Base-by-base conservation (phyloP, 1,140 invertebrate species). In the Ceratina calcarata region DNA sequence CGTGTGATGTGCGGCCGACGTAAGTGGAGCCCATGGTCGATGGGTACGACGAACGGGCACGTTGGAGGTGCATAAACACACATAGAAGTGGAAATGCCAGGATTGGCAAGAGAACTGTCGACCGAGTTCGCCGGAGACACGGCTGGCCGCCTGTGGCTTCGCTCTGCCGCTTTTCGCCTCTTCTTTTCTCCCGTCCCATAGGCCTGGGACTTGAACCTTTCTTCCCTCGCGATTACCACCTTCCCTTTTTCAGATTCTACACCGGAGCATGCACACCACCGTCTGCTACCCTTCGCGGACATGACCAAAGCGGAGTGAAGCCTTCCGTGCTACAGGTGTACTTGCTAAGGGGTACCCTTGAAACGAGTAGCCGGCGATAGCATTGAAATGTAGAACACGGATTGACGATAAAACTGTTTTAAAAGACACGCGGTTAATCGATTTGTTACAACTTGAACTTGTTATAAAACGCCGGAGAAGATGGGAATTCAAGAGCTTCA, bases 91-190 rank as follows among this genome's bases (percentile, higher is more conserved):
- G 88, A 87, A 89, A 89, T 82, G 86, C 75, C 78, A 64, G 61
- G 77, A 81, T 82, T 73, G 78, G 79, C 74, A 65, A 84, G 84
- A 61, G 73, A 81, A 67, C 74, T 51, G 74, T 51, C 70, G 86
- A 86, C 62, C 82, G 86, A 87, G 87, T 86, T 85, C 69, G 83
- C 90, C 86, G 90, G 90, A 91, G 85, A 91, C 87, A 91, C 89
- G 90, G 89, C 87, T 91, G 84, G 90, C 86, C 88, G 90, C 82
- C 72, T 85, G 84, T 86, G 86, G 87, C 86, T 91, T 83, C 89
- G 89, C 89, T 90, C 87, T 89, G 86, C 83, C 90, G 90, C 89
- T 88, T 91, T 88, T 85, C 80, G 69, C 83, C 82, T 86, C 85
- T 87, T 85, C 81, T 82, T 80, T 70, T 76, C 77, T 82, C 81